Evolutionary conservation across 2,113 vertebrate species (phyloP).

Genomic region (Empidonax traillii): DNA sequence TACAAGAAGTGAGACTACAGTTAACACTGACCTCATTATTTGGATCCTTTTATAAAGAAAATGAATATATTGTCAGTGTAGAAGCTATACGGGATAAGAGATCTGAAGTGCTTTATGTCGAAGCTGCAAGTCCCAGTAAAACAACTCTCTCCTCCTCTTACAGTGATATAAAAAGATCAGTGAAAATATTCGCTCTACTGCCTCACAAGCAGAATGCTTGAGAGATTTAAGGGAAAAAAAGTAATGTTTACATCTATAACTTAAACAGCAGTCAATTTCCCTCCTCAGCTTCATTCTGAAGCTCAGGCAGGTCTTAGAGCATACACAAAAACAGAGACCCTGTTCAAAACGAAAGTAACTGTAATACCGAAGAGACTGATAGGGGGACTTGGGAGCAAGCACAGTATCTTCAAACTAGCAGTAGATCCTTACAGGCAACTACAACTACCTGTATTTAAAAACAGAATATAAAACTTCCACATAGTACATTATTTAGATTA

Average conservation of each 20-base stretch:
- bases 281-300: background rate
- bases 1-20: background rate
- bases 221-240: background rate
- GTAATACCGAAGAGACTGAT: constrained; percentile 17
- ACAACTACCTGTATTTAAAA: background rate
- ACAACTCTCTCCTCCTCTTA: background rate
- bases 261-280: background rate
- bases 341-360: background rate
- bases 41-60: background rate
- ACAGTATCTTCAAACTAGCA: background rate
- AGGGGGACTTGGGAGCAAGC: background rate
- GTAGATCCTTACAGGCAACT: background rate
- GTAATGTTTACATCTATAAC: background rate
- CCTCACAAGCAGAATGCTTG: background rate
- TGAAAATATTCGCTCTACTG: background rate
- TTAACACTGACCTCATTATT: background rate
- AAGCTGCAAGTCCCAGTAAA: background rate
- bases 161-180: background rate
- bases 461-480: background rate
- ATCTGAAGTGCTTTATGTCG: background rate
- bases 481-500: background rate
- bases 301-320: background rate
- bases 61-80: background rate
- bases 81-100: background rate
- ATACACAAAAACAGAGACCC: background rate